Evolutionary conservation across 2,888 invertebrate genomes (phyloP), one percentile per base, ranked within the genome.

Genomic region (Odontothrips loti): DNA sequence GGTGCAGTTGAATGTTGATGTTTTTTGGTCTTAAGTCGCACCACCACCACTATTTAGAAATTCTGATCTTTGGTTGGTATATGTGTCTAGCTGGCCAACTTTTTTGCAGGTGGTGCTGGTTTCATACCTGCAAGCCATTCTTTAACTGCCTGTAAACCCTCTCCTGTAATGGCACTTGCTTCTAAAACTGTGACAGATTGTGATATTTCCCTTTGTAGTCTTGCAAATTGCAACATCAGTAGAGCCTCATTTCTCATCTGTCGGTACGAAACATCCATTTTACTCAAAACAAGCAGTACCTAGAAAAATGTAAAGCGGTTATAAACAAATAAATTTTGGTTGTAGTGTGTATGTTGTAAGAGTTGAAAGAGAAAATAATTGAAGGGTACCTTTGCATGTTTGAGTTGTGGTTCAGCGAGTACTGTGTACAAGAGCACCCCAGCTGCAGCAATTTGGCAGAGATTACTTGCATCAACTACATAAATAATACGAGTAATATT

Each of bases 201-300:
- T 1, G 88, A 88, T 17, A 94, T 90, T 88, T 95, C 94, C 47
- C 89, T 89, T 84, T 92, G 90, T 34, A 95, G 88, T 79, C 93
- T 90, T 11, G 90, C 89, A 87, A 93, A 91, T 87, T 95, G 94
- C 83, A 96, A 88, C 93, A 95, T 95, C 1, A 95, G 88, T 47
- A 95, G 87, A 0, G 95, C 94, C 86, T 96, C 95, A 86, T 95
- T 95, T 80, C 95, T 89, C 94, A 95, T 95, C 86, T 95, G 95
- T 17, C 95, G 89, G 87, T 95, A 95, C 9, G 95, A 94, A 0
- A 93, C 92, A 85, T 96, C 95, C 94, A 94, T 95, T 89, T 96
- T 96, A 20, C 93, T 91, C 15, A 96, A 87, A 0, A 95, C 92
- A 81, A 95, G 86, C 29, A 94, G 89, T 83, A 93, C 90, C 92